These are phyloP conservation scores for Eubasilissa splendida DNA, from an alignment of 2,888 invertebrate species.

Conservation along the genomic window DNA sequence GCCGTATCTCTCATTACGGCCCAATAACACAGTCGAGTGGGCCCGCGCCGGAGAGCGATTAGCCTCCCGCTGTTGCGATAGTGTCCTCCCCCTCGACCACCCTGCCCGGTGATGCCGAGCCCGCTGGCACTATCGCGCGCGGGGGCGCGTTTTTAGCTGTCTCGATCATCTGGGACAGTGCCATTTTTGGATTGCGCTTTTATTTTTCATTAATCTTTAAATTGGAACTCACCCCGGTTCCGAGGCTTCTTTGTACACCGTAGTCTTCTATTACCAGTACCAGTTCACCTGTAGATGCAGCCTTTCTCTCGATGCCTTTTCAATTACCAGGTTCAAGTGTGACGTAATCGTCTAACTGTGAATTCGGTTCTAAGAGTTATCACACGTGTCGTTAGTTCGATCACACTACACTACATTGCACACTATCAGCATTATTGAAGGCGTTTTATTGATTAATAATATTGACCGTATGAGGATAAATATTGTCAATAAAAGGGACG, in stretches of 20 bases:
- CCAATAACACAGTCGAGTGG: conserved; percentile 72
- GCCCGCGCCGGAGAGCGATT: conserved; percentile 65
- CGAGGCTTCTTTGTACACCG: too few species aligned
- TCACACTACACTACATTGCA: too few species aligned
- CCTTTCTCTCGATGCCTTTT: too few species aligned
- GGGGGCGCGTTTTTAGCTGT: not conserved
- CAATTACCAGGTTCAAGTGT: too few species aligned
- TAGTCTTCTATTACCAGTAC: not conserved
- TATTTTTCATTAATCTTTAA: not conserved
- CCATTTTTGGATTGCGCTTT: not conserved
- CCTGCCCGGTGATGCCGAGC: not conserved
- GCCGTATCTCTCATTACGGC: conserved; percentile 62
- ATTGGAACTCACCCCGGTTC: too few species aligned
- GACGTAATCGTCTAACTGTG: too few species aligned
- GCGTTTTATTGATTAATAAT: too few species aligned
- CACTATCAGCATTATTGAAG: too few species aligned
- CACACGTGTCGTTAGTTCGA: too few species aligned
- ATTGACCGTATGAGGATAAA: too few species aligned
- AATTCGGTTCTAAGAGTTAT: too few species aligned
- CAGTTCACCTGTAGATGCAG: not conserved
- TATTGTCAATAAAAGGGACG: too few species aligned
- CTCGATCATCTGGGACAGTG: not conserved
- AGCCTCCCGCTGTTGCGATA: conserved; percentile 60
- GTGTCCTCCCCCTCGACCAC: not conserved
- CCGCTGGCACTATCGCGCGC: not conserved